These are phyloP conservation scores for Neogobius melanostomus DNA, from an alignment of 2,113 vertebrate genomes.

Conservation along the genomic window DNA sequence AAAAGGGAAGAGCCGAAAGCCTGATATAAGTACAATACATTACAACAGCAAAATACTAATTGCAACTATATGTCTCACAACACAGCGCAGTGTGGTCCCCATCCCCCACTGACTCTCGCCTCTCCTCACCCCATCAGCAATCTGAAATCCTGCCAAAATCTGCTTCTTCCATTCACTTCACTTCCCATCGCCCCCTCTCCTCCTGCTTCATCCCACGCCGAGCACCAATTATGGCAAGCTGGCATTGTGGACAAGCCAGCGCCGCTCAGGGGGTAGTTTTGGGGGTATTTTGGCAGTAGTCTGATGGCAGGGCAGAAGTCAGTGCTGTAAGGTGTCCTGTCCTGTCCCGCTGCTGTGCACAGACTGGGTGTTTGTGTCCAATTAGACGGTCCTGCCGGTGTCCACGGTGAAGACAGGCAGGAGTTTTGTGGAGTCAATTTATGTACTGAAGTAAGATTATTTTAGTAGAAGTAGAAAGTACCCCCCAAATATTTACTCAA, in stretches of 20 bases:
- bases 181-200: conserved; percentile 22
- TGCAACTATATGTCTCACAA: conserved; percentile 19
- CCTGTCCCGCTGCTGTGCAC: conserved; percentile 32
- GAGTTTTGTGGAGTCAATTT: not conserved
- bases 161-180: conserved; percentile 55
- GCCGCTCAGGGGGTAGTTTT: conserved; percentile 19
- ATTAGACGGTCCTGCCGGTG: conserved; percentile 20
- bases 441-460: no score
- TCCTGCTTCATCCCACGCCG: conserved; percentile 38
- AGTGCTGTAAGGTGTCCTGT: conserved; percentile 28
- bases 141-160: conserved; percentile 66
- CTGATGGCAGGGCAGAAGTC: conserved; percentile 35
- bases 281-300: conserved; percentile 36
- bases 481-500: no score
- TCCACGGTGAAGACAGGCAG: conserved; percentile 4
- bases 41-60: not conserved
- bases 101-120: conserved; percentile 51
- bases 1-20: no score
- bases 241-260: conserved; percentile 50
- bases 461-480: no score
- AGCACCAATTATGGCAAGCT: conserved; percentile 68
- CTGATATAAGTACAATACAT: no score
- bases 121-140: conserved; percentile 57
- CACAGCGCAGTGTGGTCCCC: conserved; percentile 26
- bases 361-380: conserved; percentile 44